Base-by-base conservation (phyloP, 2,113 vertebrate species). In the Melanocharis versteri region DNA sequence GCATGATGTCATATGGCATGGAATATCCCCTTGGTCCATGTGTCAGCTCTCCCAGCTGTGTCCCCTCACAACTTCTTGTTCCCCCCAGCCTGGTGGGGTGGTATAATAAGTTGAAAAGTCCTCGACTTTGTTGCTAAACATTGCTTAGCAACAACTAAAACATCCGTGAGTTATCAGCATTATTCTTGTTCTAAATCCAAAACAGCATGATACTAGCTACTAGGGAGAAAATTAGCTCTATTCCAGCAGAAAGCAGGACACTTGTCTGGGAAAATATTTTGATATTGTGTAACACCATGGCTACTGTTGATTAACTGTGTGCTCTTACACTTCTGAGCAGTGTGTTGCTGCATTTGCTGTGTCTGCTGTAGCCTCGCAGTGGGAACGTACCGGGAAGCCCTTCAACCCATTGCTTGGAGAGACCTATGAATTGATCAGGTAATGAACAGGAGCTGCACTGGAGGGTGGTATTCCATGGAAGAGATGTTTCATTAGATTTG, bases 341-440 rank as follows among this genome's bases (percentile, higher is more conserved):
- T 99, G 99, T 83, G 98, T 99, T 30, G 99, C 99, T 94, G 99
- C 99, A 0, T 99, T 99, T 94, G 99, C 99, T 7, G 99, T 99
- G 62, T 99, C 99, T 21, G 99, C 99, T 19, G 99, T 99, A 22
- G 99, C 99, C 11, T 99, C 99, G 1, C 99, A 99, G 97, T 99
- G 99, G 99, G 99, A 99, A 45, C 98, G 99, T 18, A 99, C 99
- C 2, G 99, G 99, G 58, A 99, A 99, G 92, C 99, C 99, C 1
- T 99, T 99, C 97, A 99, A 99, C 96, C 99, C 99, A 0, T 97
- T 99, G 21, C 98, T 99, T 76, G 99, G 99, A 47, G 99, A 99
- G 94, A 99, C 99, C 1, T 99, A 99, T 13, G 99, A 99, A 95
- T 94, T 99, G 80, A 98, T 99, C 95, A 98, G 99, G 99, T 99